Percentiles rank a stretch among this genome's conserved stretches.
Conservation (phyloP, 2,113 vertebrate species). For the Cynoglossus semilaevis region DNA sequence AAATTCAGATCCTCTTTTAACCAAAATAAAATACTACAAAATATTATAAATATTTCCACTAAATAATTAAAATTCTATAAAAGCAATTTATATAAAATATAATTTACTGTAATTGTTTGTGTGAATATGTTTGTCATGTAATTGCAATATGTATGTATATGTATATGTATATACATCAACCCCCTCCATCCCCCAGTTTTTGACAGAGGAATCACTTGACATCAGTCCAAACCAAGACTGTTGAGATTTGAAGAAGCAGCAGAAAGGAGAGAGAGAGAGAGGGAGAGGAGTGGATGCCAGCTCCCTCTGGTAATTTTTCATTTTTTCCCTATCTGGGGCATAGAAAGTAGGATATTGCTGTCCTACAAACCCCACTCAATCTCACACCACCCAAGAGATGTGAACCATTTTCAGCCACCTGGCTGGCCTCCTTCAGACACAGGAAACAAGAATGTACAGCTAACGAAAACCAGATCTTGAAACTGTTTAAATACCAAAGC, state of each 20-base stretch:
- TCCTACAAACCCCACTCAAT: conserved; percentile 76
- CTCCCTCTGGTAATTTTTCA: conserved; percentile 77
- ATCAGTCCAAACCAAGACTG: conserved; percentile 37
- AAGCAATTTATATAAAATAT: no score
- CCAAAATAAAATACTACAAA: no score
- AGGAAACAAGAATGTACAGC: conserved; percentile 18
- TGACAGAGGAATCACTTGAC: no score
- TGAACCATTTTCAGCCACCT: conserved; percentile 81
- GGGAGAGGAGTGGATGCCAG: conserved; percentile 54
- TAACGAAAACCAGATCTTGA: conserved; percentile 10
- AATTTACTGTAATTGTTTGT: no score
- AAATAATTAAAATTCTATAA: no score
- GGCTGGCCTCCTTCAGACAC: conserved; percentile 46
- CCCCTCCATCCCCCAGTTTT: no score
- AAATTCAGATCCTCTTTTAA: no score
- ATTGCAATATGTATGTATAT: no score
- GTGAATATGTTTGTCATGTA: no score
- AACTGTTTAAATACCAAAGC: conserved; percentile 20
- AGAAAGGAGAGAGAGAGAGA: conserved; percentile 8
- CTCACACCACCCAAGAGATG: conserved; percentile 67
- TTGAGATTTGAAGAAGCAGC: background rate
- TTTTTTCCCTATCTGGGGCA: conserved; percentile 78
- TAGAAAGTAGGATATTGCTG: conserved; percentile 81
- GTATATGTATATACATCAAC: no score
- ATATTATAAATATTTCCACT: no score